A percentile compares a stretch with the other conserved stretches of the same genome.
Evolutionary conservation across 2,113 vertebrate genomes (phyloP).

Genomic region (Antigone vipio): DNA sequence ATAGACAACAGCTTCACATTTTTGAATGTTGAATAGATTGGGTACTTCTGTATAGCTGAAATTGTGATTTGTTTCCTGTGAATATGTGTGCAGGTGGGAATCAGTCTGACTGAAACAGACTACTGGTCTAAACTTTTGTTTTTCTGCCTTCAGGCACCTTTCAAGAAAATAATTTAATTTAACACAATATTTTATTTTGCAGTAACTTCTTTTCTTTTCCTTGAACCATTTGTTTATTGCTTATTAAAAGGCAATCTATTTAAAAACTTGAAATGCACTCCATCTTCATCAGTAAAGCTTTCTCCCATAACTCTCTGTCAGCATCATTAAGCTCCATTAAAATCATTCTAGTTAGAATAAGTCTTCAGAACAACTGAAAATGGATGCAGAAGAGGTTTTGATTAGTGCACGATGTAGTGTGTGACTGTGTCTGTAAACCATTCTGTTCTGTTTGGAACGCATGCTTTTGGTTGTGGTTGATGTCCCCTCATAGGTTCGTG

Average conservation of each 20-base stretch:
- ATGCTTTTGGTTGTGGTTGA: not conserved
- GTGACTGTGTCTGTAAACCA: not conserved
- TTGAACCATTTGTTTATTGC: conserved; percentile 31
- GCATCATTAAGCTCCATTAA: conserved; percentile 48
- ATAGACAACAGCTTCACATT: not conserved
- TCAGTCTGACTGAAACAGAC: not conserved
- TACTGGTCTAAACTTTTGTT: not conserved
- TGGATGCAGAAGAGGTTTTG: not conserved
- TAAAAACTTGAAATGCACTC: conserved; percentile 18
- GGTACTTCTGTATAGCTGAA: not conserved
- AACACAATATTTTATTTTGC: not conserved
- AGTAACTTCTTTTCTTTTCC: conserved; percentile 22
- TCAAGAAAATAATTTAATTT: conserved; percentile 39
- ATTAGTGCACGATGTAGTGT: not conserved
- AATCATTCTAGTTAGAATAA: conserved; percentile 32
- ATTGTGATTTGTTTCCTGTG: not conserved
- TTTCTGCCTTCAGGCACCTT: conserved; percentile 22
- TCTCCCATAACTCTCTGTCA: not conserved
- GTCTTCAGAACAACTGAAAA: conserved; percentile 36
- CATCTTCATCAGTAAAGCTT: conserved; percentile 18
- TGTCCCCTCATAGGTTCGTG: not conserved
- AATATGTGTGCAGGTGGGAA: not conserved
- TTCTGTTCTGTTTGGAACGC: not conserved
- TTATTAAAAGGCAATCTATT: conserved; percentile 59
- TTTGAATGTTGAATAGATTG: not conserved